Evolutionary conservation across 2,888 invertebrate species (phyloP).

Genomic region (Luperina nickerlii): DNA sequence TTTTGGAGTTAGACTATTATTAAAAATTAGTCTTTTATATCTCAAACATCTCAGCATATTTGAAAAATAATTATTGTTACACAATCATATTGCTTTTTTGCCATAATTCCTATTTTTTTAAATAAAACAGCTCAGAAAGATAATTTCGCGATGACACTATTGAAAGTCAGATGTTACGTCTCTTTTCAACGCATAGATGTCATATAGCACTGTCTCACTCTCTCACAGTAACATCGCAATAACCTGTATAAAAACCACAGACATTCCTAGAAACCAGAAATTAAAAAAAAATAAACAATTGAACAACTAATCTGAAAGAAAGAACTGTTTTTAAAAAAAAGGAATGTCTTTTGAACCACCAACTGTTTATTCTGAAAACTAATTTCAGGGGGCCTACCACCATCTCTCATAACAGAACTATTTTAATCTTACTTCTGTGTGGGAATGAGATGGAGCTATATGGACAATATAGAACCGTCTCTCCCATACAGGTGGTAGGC

Average conservation of each 20-base stretch:
- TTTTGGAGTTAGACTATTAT: constrained; percentile 40
- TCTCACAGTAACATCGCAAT: constrained; percentile 4
- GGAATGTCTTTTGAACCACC: constrained; percentile 62
- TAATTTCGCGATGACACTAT: constrained; percentile 16
- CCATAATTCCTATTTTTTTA: not conserved
- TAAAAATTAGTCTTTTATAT: constrained; percentile 52
- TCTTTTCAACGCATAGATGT: not conserved
- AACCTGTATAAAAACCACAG: constrained; percentile 22
- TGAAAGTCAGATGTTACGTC: not conserved
- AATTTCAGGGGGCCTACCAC: not conserved
- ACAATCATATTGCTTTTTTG: constrained; percentile 47
- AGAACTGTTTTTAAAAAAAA: constrained; percentile 56
- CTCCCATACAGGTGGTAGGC: constrained; percentile 1
- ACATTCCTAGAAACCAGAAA: constrained; percentile 47
- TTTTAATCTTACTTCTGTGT: not conserved
- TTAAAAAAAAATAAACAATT: constrained; percentile 17
- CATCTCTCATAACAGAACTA: too few relatives aligned
- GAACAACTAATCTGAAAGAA: constrained; percentile 5
- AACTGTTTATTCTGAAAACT: constrained; percentile 17
- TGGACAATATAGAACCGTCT: not conserved
- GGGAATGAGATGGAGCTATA: not conserved
- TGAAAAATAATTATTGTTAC: constrained; percentile 34
- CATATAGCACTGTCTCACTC: not conserved
- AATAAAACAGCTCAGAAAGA: not conserved
- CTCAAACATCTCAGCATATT: constrained; percentile 40